phyloP scores from a whole-genome alignment of 2,888 invertebrate species.

The Drosophila borealis region DNA sequence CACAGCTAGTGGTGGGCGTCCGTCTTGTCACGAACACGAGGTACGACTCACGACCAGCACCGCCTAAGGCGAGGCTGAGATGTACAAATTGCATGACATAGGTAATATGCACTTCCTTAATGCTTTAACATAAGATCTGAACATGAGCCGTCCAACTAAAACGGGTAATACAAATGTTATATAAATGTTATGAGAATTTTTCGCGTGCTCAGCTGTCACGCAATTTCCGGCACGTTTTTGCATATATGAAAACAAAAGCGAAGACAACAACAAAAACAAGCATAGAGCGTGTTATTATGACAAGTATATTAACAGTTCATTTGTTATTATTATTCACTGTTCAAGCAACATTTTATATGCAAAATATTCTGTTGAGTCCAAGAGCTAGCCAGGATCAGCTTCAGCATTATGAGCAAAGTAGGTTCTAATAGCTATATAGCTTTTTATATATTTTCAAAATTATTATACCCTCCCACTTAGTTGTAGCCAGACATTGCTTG shows the following conservation, averaged over 20 bases:
- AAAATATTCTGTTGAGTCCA: background rate
- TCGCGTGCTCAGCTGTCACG: slow-evolving; percentile 51
- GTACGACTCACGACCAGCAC: too few species aligned
- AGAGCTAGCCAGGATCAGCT: slow-evolving; percentile 13
- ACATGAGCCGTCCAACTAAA: slow-evolving; percentile 52
- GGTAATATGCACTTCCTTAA: slow-evolving; percentile 2
- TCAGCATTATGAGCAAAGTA: background rate
- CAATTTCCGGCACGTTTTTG: slow-evolving; percentile 77
- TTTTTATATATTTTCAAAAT: background rate
- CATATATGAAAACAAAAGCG: slow-evolving; percentile 37
- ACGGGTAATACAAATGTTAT: slow-evolving; percentile 57
- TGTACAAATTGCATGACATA: slow-evolving; percentile 1
- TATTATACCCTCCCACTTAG: slow-evolving; percentile 39
- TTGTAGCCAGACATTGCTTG: slow-evolving; percentile 22
- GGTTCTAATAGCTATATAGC: background rate
- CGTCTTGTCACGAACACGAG: too few species aligned
- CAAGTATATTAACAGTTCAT: slow-evolving; percentile 54
- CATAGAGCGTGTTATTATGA: slow-evolving; percentile 46
- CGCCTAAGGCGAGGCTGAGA: too few species aligned
- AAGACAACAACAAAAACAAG: slow-evolving; percentile 9
- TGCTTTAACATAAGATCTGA: slow-evolving; percentile 22
- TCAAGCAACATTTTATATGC: background rate
- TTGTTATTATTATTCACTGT: slow-evolving; percentile 24
- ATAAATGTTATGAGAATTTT: slow-evolving; percentile 61
- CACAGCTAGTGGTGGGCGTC: too few species aligned